Evolutionary conservation across 2,888 invertebrate genomes (phyloP).

Genomic region (Agrenia bidenticulata): DNA sequence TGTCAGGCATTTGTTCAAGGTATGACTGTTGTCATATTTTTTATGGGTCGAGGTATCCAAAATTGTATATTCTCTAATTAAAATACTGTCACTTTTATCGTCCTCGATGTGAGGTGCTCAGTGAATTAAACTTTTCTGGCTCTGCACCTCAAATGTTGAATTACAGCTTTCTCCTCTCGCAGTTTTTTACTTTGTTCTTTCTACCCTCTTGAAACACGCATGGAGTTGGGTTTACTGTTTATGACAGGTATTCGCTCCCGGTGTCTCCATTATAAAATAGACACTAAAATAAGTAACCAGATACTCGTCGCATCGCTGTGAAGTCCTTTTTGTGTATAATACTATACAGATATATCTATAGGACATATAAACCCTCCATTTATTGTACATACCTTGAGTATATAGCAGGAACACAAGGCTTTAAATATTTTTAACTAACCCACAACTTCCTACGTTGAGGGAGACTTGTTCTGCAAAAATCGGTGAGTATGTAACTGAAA

Average conservation of each 20-base stretch:
- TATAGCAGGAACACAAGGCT: too few species aligned
- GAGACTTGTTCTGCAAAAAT: too few species aligned
- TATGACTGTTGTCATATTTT: background rate
- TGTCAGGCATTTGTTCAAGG: too few species aligned
- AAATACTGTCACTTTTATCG: slow-evolving; percentile 4
- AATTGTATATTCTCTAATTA: slow-evolving; percentile 6
- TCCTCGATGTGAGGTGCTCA: background rate
- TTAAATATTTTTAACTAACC: too few species aligned
- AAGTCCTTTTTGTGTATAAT: slow-evolving; percentile 14
- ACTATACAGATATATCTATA: background rate
- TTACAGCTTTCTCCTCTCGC: background rate
- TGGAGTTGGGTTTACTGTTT: background rate
- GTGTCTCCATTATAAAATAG: background rate
- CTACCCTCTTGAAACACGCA: too few species aligned
- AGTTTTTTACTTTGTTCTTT: background rate
- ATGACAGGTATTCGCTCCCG: background rate
- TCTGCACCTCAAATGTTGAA: too few species aligned
- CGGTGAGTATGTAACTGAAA: too few species aligned
- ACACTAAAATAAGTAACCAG: background rate
- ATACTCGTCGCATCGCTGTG: slow-evolving; percentile 36
- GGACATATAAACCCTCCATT: background rate
- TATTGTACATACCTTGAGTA: too few species aligned
- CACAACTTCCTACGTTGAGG: too few species aligned
- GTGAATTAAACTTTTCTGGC: background rate
- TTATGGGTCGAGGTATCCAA: background rate